Evolutionary conservation across 2,888 invertebrate genomes (phyloP).

Genomic region (Piscicola geometra): DNA sequence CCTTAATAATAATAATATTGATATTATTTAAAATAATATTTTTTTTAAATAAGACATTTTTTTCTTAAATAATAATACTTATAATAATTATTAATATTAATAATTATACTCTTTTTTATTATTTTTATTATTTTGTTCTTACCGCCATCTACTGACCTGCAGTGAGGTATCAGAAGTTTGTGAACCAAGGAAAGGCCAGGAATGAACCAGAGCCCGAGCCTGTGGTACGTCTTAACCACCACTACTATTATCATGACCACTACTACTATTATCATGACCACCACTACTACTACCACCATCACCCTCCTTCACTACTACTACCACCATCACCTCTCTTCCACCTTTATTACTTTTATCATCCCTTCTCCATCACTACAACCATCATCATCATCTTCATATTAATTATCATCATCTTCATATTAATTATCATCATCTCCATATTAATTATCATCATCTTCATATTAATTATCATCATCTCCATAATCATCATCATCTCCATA

Average conservation of each 20-base stretch:
- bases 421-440: background rate
- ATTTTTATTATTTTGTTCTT: background rate
- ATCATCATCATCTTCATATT: background rate
- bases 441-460: background rate
- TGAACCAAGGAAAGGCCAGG: conserved; percentile 41
- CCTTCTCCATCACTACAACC: background rate
- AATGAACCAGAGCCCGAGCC: conserved; percentile 57
- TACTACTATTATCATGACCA: too few species aligned
- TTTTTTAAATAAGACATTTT: background rate
- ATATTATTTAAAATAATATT: too few species aligned
- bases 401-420: background rate
- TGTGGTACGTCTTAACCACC: conserved; percentile 46
- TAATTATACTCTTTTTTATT: background rate
- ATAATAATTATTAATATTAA: too few species aligned
- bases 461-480: background rate
- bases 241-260: too few species aligned
- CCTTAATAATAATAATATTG: background rate
- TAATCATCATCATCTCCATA: background rate
- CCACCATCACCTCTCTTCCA: too few species aligned
- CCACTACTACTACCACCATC: too few species aligned
- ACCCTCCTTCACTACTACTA: too few species aligned
- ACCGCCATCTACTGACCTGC: background rate
- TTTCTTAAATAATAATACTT: background rate
- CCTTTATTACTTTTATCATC: too few species aligned
- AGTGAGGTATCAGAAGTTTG: conserved; percentile 63